These are phyloP conservation scores for Dryoscopus gambensis DNA, from an alignment of 2,113 vertebrate genomes.

Conservation along the genomic window DNA sequence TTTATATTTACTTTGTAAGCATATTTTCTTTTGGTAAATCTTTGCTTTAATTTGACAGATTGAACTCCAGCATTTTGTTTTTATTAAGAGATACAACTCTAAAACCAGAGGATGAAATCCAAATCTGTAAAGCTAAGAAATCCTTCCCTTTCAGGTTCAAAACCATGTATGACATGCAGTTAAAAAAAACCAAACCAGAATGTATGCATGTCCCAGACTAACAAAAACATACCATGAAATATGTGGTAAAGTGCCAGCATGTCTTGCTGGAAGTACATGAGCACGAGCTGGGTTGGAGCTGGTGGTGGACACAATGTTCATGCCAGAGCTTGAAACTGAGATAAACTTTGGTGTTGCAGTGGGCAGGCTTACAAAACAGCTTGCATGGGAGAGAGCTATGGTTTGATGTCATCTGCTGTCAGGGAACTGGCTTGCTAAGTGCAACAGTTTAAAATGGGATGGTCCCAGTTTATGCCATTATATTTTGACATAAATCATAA, in stretches of 20 bases:
- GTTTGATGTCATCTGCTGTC: neutral
- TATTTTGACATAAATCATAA: neutral
- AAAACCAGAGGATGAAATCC: neutral
- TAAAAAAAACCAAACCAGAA: neutral
- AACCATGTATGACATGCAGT: neutral
- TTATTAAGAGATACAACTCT: neutral
- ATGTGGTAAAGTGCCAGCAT: neutral
- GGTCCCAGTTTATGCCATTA: neutral
- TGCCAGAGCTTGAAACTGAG: neutral
- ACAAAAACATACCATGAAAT: neutral
- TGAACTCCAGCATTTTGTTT: neutral
- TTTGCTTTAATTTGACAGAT: constrained; percentile 28
- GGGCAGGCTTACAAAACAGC: neutral
- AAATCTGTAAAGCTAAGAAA: neutral
- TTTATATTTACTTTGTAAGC: constrained; percentile 59
- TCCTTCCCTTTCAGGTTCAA: neutral
- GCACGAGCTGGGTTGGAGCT: neutral
- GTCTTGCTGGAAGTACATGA: neutral
- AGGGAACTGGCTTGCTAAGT: neutral
- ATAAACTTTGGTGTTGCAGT: neutral
- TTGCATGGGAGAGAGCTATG: rapidly evolving
- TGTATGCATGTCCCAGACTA: neutral
- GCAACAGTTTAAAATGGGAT: neutral
- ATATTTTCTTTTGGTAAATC: constrained; percentile 50
- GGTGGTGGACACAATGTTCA: neutral